A percentile compares a stretch with the other conserved stretches of the same genome.
Conservation (phyloP, 2,888 invertebrate species). For the Drosophila koepferae region DNA sequence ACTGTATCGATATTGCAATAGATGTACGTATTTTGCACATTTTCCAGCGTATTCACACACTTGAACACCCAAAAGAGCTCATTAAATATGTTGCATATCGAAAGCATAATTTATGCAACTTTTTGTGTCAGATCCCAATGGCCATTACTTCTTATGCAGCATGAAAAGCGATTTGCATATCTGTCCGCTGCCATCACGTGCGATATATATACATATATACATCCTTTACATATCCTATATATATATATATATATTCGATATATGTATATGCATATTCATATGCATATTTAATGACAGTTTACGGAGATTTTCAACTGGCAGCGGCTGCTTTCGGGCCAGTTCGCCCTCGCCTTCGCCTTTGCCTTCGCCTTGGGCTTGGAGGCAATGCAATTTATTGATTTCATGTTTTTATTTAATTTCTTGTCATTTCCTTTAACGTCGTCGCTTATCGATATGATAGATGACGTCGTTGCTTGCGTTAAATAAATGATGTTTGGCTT, state of each 20-base stretch:
- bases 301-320: constrained; percentile 43
- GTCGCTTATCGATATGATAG: constrained; percentile 32
- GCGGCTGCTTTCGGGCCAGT: constrained; percentile 2
- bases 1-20: not conserved
- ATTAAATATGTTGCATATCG: constrained; percentile 16
- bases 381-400: constrained; percentile 75
- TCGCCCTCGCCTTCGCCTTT: not conserved
- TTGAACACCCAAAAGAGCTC: constrained; percentile 1
- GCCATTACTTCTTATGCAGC: constrained; percentile 39
- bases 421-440: constrained; percentile 45
- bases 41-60: constrained; percentile 1
- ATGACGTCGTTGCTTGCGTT: constrained; percentile 28
- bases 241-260: constrained; percentile 10
- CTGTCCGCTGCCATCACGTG: constrained; percentile 3
- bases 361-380: constrained; percentile 7
- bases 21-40: no score
- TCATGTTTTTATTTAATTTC: constrained; percentile 68
- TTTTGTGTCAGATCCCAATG: constrained; percentile 26
- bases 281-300: constrained; percentile 72
- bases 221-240: constrained; percentile 36
- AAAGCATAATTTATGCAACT: constrained; percentile 55
- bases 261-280: constrained; percentile 36
- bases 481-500: constrained; percentile 66
- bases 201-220: constrained; percentile 7
- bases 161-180: constrained; percentile 19